These are phyloP conservation scores for Actinemys pallida DNA, from an alignment of 2,113 vertebrate species.

Conservation along the genomic window DNA sequence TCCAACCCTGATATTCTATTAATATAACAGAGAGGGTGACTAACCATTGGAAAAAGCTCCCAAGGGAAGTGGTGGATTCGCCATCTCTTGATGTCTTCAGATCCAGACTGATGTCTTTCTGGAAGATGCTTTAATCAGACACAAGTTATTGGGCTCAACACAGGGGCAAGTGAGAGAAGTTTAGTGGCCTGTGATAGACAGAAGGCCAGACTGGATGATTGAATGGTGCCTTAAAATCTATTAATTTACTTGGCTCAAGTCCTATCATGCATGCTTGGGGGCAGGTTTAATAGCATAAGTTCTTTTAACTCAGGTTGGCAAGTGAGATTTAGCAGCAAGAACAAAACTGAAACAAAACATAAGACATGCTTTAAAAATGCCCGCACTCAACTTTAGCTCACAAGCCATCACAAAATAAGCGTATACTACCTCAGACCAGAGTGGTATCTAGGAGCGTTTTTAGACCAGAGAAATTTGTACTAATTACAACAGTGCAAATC, in stretches of 20 bases:
- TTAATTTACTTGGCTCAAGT: fast-evolving
- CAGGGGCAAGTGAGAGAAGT: fast-evolving
- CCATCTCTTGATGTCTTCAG: neutral
- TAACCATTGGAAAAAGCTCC: fast-evolving
- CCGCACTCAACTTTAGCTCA: neutral
- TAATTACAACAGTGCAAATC: neutral
- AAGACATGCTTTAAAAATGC: neutral
- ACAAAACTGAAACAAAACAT: fast-evolving
- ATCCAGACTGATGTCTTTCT: neutral
- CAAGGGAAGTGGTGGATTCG: fast-evolving
- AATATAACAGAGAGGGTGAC: fast-evolving
- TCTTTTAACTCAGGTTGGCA: neutral
- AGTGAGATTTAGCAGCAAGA: fast-evolving
- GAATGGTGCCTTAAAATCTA: neutral
- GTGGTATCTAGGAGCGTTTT: fast-evolving
- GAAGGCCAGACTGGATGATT: fast-evolving
- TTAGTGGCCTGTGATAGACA: fast-evolving
- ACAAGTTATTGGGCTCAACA: fast-evolving
- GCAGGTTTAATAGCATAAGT: fast-evolving
- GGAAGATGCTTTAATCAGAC: fast-evolving
- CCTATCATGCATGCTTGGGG: fast-evolving
- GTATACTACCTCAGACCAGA: fast-evolving
- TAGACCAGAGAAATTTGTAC: fast-evolving
- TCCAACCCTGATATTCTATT: too few relatives aligned
- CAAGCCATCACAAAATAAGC: fast-evolving